These are phyloP conservation scores for Babyrousa celebensis DNA, from an alignment of 2,797 vertebrate species.

Conservation along the genomic window DNA sequence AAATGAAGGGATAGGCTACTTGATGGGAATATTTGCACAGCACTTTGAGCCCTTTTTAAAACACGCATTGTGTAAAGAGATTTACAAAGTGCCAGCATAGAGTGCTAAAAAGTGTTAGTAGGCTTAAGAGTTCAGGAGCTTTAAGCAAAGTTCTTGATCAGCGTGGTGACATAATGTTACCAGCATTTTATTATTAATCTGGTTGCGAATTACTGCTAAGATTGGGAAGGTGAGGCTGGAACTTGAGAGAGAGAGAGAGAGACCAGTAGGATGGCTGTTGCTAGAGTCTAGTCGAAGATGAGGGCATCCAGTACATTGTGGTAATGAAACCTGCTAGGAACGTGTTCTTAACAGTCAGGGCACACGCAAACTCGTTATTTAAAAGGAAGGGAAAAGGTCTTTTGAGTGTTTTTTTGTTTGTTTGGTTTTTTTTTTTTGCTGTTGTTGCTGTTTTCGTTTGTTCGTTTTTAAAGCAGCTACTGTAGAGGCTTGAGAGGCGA, in stretches of 20 bases:
- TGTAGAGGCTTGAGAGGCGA: background rate
- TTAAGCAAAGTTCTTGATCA: background rate
- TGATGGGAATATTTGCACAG: slow-evolving; percentile 18
- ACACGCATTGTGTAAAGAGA: background rate
- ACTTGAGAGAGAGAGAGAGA: background rate
- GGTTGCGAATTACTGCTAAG: background rate
- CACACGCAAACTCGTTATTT: background rate
- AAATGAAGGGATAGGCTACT: slow-evolving; percentile 62
- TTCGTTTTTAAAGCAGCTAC: background rate
- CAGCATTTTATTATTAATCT: background rate
- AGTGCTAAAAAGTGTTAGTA: background rate
- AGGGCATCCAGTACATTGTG: background rate
- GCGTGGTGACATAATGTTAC: background rate
- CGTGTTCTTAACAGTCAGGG: background rate
- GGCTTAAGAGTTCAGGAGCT: background rate
- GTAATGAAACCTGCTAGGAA: background rate
- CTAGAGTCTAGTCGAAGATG: background rate
- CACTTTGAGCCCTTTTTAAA: slow-evolving; percentile 15
- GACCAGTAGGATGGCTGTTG: background rate
- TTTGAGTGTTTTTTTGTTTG: background rate
- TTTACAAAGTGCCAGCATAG: background rate
- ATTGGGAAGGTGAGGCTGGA: background rate
- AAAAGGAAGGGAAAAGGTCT: background rate
- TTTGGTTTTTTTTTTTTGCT: no score
- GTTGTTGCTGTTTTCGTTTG: no score